Evolutionary conservation across 2,797 vertebrate species (phyloP).

Genomic region (Peromyscus melanophrys): DNA sequence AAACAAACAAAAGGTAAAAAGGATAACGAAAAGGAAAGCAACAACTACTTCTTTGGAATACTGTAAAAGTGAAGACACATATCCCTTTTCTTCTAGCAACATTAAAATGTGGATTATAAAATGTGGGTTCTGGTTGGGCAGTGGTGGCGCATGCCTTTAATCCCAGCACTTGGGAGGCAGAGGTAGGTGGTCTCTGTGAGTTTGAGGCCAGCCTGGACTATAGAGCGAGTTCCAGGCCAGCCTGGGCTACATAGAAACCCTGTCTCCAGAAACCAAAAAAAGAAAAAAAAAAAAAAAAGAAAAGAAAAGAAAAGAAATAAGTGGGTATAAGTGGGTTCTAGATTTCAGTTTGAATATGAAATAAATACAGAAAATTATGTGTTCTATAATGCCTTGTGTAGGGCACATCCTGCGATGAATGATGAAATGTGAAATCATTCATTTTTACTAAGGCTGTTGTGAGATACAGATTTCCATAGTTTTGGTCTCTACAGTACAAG

Average conservation of each 20-base stretch:
- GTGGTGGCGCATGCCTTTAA: neutral
- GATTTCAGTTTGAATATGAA: constrained; percentile 64
- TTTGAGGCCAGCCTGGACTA: neutral
- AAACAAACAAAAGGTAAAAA: neutral
- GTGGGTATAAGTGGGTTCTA: neutral
- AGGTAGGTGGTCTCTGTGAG: neutral
- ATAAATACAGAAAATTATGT: constrained; percentile 37
- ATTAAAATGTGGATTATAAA: constrained; percentile 62
- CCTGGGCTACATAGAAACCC: neutral
- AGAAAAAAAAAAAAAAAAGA: no score
- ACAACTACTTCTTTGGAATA: neutral
- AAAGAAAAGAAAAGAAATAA: no score
- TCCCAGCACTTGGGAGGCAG: no score
- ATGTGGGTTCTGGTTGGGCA: neutral
- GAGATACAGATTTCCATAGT: neutral
- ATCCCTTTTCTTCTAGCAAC: constrained; percentile 4
- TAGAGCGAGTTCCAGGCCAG: neutral
- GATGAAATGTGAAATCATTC: constrained; percentile 11
- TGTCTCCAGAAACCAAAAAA: neutral
- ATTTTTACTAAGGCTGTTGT: constrained; percentile 59
- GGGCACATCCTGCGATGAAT: neutral
- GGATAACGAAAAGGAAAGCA: neutral
- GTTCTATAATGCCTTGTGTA: neutral
- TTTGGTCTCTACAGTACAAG: neutral
- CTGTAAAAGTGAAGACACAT: neutral